Base-by-base conservation (phyloP, 2,113 vertebrate genomes). In the Xenopus borealis region DNA sequence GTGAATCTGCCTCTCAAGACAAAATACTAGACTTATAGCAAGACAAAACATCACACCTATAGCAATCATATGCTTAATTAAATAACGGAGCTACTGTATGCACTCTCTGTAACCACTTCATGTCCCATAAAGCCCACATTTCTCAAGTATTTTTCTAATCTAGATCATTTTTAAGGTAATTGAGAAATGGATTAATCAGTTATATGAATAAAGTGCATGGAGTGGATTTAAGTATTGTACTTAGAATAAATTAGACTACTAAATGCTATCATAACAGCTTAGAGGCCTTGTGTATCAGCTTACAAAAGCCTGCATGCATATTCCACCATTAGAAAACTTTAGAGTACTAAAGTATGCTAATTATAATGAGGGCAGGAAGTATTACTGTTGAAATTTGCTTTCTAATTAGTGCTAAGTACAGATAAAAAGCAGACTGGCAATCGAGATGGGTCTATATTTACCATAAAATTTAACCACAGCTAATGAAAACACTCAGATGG, bases 181-280 rank as follows among this genome's bases (percentile, higher is more conserved):
- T 76, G 73, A 76, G 66, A 69, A 76, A 76, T 76, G 73, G 73
- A 69, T 76, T 76, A 76, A 76, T 76, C 73, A 76, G 73, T 76
- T 69, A 76, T 76, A 76, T 76, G 73, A 69, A 76, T 69, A 76
- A 76, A 76, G 73, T 69, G 73, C 66, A 63, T 76, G 20, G 63
- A 76, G 73, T 69, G 73, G 73, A 69, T 53, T 59, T 76, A 69
- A 76, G 66, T 69, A 69, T 69, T 62, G 59, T 69, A 76, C 73
- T 76, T 61, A 18, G 73, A 69, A 76, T 76, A 76, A 76, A 76
- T 76, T 76, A 76, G 58, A 30, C 65, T 44, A 63, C 58, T 76
- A 76, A 76, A 76, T 69, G 73, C 73, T 76, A 52, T 55, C 27
- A 69, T 69, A 76, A 76, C 66, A 76, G 73, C 73, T 76, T 55